Base-by-base conservation (phyloP, 2,113 vertebrate genomes). In the Caranx ignobilis region DNA sequence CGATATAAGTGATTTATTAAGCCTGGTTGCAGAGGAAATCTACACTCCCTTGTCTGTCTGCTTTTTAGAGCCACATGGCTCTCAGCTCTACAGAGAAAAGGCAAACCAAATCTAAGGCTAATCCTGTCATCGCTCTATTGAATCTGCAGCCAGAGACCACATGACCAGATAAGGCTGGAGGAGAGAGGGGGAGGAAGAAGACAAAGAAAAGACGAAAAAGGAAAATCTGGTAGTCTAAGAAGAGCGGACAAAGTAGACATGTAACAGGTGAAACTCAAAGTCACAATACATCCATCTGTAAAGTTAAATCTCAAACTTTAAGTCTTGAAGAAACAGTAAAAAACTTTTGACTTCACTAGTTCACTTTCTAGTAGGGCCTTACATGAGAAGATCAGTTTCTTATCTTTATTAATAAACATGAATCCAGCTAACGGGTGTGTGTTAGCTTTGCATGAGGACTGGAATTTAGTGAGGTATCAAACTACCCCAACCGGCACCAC, bases 101-200 rank as follows among this genome's bases (percentile, higher is more conserved):
- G 43, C 50, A 88, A 80, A 83, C 54, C 67, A 77, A 83, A 88
- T 89, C 85, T 71, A 45, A 41, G 62, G 26, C 47, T 89, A 88
- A 91, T 90, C 87, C 88, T 61, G 52, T 81, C 81, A 84, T 80
- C 37, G 48, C 67, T 85, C 83, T 62, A 57, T 6, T 67, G 82
- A 91, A 81, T 84, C 81, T 82, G 57, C 71, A 85, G 81, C 54
- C 47, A 68, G 48, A 71, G 55, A 87, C 65, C 61, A 75, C 37
- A 66, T 68, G 75, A 81, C 19, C 82, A 71, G 60, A 68, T n/a
- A 32, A 73, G 64, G 52, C 60, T 56, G 41, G 32, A 50, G 77
- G 11, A 54, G 43, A 43, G n/a, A 67, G 11, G 47, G 35, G 1
- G 55, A 18, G 12, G 48, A 77, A 18, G 15, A 68, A 35, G 68